These are phyloP conservation scores for Galbula dea DNA, from an alignment of 2,113 vertebrate species.

Conservation along the genomic window DNA sequence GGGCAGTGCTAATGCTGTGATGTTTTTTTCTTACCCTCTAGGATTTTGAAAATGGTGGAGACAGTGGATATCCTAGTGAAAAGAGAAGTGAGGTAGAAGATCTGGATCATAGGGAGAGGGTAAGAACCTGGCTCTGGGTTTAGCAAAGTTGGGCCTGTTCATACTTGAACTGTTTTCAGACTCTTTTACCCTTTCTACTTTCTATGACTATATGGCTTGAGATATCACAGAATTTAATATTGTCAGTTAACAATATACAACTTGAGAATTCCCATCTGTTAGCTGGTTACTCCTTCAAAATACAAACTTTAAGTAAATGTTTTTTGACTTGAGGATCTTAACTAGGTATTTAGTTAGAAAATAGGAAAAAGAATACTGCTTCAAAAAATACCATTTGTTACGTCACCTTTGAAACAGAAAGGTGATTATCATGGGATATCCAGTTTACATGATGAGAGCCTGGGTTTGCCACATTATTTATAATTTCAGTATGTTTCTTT, in stretches of 20 bases:
- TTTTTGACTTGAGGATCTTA: not conserved
- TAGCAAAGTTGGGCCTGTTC: not conserved
- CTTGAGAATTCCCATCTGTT: not conserved
- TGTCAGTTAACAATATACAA: not conserved
- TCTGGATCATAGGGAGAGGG: constrained; percentile 82
- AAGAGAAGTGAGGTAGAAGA: constrained; percentile 87
- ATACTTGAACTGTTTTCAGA: not conserved
- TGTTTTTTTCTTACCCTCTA: constrained; percentile 33
- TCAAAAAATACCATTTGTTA: not conserved
- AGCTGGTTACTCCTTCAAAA: not conserved
- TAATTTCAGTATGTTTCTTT: not conserved
- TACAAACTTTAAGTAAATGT: not conserved
- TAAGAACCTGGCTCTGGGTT: constrained; percentile 34
- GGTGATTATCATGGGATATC: not conserved
- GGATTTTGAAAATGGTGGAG: constrained; percentile 91
- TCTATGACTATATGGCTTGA: not conserved
- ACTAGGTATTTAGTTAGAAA: not conserved
- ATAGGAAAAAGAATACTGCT: not conserved
- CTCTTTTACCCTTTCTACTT: not conserved
- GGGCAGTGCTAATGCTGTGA: not conserved
- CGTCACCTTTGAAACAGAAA: not conserved
- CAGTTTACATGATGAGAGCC: not conserved
- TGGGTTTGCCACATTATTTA: not conserved
- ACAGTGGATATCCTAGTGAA: constrained; percentile 96
- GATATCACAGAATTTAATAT: not conserved